Evolutionary conservation across 2,113 vertebrate species (phyloP).

Genomic region (Lathamus discolor): DNA sequence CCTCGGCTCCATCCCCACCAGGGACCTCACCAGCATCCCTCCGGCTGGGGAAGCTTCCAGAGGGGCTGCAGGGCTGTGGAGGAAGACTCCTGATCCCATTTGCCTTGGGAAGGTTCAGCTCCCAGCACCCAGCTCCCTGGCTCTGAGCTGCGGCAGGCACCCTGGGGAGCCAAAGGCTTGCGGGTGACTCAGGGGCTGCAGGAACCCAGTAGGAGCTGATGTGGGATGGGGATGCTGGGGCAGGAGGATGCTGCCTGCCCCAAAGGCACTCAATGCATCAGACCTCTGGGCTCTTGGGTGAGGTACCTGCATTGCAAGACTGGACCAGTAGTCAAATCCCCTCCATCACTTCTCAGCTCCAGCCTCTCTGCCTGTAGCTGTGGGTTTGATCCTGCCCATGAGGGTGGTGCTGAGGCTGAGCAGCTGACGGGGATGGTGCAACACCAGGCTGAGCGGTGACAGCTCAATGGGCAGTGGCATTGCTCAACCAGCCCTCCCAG

Average conservation of each 20-base stretch:
- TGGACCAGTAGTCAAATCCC: neutral
- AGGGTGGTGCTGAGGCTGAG: neutral
- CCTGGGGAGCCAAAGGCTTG: neutral
- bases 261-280: rapidly evolving
- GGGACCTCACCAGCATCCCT: rapidly evolving
- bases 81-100: neutral
- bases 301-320: neutral
- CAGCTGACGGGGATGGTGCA: rapidly evolving
- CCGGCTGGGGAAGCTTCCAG: neutral
- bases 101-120: neutral
- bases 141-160: neutral
- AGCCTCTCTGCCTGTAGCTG: neutral
- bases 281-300: neutral
- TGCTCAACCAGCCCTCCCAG: neutral
- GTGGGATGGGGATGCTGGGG: rapidly evolving
- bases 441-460: rapidly evolving
- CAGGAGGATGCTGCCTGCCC: neutral
- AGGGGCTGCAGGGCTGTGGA: neutral
- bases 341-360: rapidly evolving
- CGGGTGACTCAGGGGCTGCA: rapidly evolving
- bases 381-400: neutral
- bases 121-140: neutral
- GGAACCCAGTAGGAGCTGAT: neutral
- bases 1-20: neutral
- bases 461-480: neutral